Conservation (phyloP, 1,140 invertebrate genomes). For the Pseudomyrmex concolor region DNA sequence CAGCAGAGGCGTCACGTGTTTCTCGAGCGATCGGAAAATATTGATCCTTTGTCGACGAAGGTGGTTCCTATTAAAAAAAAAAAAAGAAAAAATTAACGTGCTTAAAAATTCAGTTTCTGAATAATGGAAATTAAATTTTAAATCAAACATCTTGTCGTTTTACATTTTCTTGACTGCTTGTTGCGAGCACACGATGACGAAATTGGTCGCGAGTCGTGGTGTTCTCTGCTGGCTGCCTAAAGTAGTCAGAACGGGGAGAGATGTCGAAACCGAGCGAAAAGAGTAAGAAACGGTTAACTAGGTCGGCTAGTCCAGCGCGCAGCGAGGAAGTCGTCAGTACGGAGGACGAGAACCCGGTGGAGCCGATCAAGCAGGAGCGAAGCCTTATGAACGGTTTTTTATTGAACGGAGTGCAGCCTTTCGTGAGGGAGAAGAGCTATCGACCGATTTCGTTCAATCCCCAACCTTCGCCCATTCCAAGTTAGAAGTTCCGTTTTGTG, state of each 20-base stretch:
- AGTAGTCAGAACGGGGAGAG: conserved; percentile 21
- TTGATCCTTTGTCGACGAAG: conserved; percentile 23
- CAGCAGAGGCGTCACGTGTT: conserved; percentile 46
- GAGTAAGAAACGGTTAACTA: conserved; percentile 73
- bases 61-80: conserved; percentile 16
- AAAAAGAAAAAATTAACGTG: background rate
- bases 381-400: conserved; percentile 71
- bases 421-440: conserved; percentile 81
- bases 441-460: conserved; percentile 82
- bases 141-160: background rate
- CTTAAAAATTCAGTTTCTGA: background rate
- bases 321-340: conserved; percentile 75
- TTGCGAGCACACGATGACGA: background rate
- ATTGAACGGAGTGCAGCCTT: conserved; percentile 79
- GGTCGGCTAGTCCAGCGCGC: conserved; percentile 76
- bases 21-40: conserved; percentile 21
- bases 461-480: conserved; percentile 75
- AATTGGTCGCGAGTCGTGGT: conserved; percentile 19
- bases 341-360: conserved; percentile 74
- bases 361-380: conserved; percentile 73
- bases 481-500: conserved; percentile 54
- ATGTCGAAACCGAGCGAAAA: conserved; percentile 51
- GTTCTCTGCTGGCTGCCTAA: conserved; percentile 42
- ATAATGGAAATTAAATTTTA: background rate
- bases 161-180: background rate